Base-by-base conservation (phyloP, 1,140 invertebrate species). In the Drosophila pseudoananassae region DNA sequence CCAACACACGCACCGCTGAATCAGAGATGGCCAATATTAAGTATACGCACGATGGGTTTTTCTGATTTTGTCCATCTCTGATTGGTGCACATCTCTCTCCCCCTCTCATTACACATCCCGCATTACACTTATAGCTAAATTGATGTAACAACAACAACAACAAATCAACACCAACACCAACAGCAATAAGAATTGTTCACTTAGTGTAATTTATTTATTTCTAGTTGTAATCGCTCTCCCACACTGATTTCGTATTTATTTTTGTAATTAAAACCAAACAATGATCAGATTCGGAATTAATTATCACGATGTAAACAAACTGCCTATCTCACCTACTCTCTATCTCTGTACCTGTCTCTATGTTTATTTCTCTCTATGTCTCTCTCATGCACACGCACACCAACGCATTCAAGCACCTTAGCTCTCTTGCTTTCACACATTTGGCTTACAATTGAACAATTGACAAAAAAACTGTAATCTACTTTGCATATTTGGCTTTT, bases 201-300 rank as follows among this genome's bases (percentile, higher is more conserved):
- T 82, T 87, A 88, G 82, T 82, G 83, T 87, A 88, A 87, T 87
- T 78, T 83, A 87, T 78, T 88, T 82, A 87, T 83, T 82, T 58
- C 68, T 83, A 87, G 66, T 70, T 78, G 78, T 87, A 82, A 82
- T 79, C 73, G 64, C 74, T 78, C 65, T 46, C 56, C 52, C 60
- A 45, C 23, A 58, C 47, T 69, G 15, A 46, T 49, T 53, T 61
- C 55, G 55, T 47, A 66, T 43, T 64, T 66, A 66, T 45, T 64
- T 66, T 59, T 66, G 63, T 66, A 66, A 64, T 66, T 63, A 63
- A 72, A 73, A 50, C 53, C 50, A 63, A 56, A 25, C 20, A 60
- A 46, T 10, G 17, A 60, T 54, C 54, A 52, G 65, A 69, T 69
- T 58, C 47, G 51, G 57, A 54, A 66, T 25, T 77, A 46, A 59